Base-by-base conservation (phyloP, 2,888 invertebrate genomes). In the Eupeodes luniger region DNA sequence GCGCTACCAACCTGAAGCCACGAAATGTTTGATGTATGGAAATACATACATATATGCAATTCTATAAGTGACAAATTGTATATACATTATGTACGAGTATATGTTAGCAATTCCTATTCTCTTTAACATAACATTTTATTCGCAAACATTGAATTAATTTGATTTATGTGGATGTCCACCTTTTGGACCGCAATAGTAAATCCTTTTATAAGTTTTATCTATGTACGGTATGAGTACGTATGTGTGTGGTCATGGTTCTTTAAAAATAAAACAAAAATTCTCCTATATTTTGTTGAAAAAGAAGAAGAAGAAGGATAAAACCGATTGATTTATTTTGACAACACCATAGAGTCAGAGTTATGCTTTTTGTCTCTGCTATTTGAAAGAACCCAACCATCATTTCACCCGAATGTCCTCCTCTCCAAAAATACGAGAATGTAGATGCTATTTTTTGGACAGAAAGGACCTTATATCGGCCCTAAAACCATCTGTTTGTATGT, bases 301-400 rank as follows among this genome's bases (percentile, higher is more conserved):
- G 36, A 62, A 62, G 62, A 64, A 47, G 16, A 49, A 64, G 91
- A 91, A 91, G 91, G 92, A 92, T 92, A 92, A 92, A 92, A 91
- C 92, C 92, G 92, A 92, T 92, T 92, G 92, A 92, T 92, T 92
- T 92, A 92, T 92, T 92, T 92, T 92, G 92, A 92, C 92, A 92
- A 91, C 92, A 90, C 91, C 91, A 85, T 81, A 81, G 66, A 84
- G 81, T 78, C 81, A 61, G 85, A 88, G 85, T 88, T 88, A 85
- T 85, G 88, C 66, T 77, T 88, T 88, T 85, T 88, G 85, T 85
- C 78, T 85, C 57, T 70, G 36, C 69, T 53, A 40, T 40, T 16
- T 47, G 62, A 85, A 86, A 75, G 70, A 61, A 64, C 51, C 40
- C 49, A 36, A 53, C 69, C 59, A 75, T 51, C 66, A 66, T 47